These are phyloP conservation scores for Leptopilina boulardi DNA, from an alignment of 1,140 invertebrate genomes.

Conservation along the genomic window DNA sequence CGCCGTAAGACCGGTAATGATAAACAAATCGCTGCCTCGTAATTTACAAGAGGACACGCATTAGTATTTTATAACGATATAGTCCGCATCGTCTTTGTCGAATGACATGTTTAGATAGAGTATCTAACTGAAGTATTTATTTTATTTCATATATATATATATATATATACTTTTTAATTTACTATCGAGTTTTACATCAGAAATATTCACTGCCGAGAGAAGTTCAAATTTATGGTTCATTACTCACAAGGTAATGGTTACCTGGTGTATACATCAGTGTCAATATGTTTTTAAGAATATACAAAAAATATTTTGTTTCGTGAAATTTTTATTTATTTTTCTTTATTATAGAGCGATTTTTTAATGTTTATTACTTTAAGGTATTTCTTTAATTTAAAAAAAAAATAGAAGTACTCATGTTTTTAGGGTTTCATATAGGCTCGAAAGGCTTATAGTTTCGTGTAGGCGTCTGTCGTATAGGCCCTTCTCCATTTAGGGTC, in stretches of 20 bases:
- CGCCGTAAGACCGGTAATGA: slow-evolving; percentile 22
- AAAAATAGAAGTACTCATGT: too few species aligned
- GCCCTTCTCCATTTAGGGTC: too few species aligned
- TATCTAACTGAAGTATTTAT: slow-evolving; percentile 6
- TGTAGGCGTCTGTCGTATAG: too few species aligned
- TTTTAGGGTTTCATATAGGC: too few species aligned
- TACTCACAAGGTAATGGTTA: not conserved
- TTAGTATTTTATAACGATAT: not conserved
- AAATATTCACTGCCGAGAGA: not conserved
- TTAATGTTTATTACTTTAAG: too few species aligned
- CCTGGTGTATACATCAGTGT: too few species aligned
- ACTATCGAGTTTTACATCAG: not conserved
- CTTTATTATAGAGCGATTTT: too few species aligned
- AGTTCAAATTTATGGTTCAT: slow-evolving; percentile 5
- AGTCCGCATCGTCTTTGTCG: not conserved
- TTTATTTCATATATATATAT: not conserved
- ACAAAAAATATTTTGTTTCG: too few species aligned
- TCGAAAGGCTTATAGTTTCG: too few species aligned
- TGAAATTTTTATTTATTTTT: too few species aligned
- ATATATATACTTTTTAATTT: not conserved
- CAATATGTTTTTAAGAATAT: too few species aligned
- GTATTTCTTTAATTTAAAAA: too few species aligned
- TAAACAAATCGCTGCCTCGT: slow-evolving; percentile 13
- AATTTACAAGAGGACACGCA: slow-evolving; percentile 8
- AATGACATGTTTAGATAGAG: slow-evolving; percentile 6